Conservation (phyloP, 2,888 invertebrate genomes). For the Lasioglossum malachurum region DNA sequence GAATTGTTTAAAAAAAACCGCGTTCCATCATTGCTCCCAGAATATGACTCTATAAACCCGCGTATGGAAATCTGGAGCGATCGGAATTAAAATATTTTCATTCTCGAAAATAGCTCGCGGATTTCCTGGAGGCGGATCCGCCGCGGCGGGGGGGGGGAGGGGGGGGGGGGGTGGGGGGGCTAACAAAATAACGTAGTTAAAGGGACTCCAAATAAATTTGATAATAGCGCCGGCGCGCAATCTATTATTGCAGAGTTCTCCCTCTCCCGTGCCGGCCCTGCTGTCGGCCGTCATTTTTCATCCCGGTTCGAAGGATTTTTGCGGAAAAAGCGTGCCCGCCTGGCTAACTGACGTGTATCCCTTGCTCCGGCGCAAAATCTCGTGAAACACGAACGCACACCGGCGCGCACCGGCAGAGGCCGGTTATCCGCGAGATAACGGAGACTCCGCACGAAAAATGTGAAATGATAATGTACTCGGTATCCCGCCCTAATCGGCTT, state of each 20-base stretch:
- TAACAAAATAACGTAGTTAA: constrained; percentile 23
- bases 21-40: background rate
- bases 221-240: constrained; percentile 63
- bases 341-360: constrained; percentile 9
- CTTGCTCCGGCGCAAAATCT: constrained; percentile 11
- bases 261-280: constrained; percentile 41
- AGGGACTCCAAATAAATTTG: constrained; percentile 30
- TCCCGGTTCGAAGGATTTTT: constrained; percentile 47
- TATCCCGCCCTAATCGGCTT: constrained; percentile 82
- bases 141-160: too few relatives aligned
- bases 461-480: constrained; percentile 82
- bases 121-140: background rate
- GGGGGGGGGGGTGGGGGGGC: too few relatives aligned
- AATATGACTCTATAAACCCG: background rate
- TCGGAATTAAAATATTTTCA: background rate
- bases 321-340: constrained; percentile 28
- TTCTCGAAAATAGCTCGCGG: background rate
- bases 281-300: constrained; percentile 46
- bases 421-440: constrained; percentile 53
- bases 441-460: constrained; percentile 72
- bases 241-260: constrained; percentile 67
- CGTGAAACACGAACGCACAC: constrained; percentile 32
- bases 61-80: background rate
- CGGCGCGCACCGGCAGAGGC: constrained; percentile 29
- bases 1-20: background rate